Evolutionary conservation across 2,888 invertebrate species (phyloP).

Genomic region (Cancer borealis): DNA sequence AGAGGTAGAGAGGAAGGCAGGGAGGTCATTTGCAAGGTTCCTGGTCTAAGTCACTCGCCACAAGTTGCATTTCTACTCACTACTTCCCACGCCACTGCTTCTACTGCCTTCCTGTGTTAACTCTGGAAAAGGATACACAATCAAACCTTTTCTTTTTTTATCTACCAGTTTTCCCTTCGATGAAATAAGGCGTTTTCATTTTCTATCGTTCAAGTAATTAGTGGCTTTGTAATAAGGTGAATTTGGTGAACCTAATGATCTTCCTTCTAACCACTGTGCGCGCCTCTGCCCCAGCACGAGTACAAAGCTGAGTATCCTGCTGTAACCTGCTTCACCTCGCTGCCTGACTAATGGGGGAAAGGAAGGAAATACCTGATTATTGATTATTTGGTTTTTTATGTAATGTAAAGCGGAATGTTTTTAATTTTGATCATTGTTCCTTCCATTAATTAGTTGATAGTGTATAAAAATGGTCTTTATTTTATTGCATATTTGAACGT

Average conservation of each 20-base stretch:
- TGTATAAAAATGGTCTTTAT: neutral
- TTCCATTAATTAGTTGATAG: neutral
- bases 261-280: neutral
- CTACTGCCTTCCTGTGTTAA: neutral
- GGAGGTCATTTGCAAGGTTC: neutral
- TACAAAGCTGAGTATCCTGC: neutral
- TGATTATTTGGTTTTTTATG: neutral
- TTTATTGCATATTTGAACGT: neutral
- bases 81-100: neutral
- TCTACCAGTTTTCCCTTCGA: neutral
- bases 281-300: neutral
- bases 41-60: neutral
- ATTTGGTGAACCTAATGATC: neutral
- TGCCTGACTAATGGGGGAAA: neutral
- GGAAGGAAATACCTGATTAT: neutral
- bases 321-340: neutral
- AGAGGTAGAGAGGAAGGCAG: neutral
- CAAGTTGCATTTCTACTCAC: neutral
- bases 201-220: neutral
- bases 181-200: neutral
- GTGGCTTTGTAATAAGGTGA: neutral
- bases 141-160: neutral
- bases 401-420: neutral
- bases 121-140: neutral
- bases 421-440: neutral